Evolutionary conservation across 2,888 invertebrate genomes (phyloP), one percentile per base, ranked within the genome.

Genomic region (Argynnis bischoffii): DNA sequence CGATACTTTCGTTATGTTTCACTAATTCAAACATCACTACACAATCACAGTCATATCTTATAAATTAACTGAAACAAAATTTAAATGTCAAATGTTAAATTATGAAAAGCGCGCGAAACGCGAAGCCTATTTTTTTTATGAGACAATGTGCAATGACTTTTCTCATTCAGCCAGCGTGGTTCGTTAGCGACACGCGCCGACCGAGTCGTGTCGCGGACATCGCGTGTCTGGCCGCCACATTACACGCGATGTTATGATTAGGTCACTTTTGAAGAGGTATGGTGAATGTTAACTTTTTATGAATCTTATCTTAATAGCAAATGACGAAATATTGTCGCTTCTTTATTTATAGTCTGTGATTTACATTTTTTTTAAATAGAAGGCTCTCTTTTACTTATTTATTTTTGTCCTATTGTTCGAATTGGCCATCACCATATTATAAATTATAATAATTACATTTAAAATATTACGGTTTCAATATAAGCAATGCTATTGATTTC

Each of bases 11-110:
- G 64, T 90, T 89, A 75, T 78, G 88, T 82, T 90, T 90, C 69
- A 90, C 84, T 74, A 90, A 79, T 79, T 90, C 90, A 70, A 90
- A 87, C 90, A 91, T 89, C 78, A 67, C 46, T 68, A 55, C 64
- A 74, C 70, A 72, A 66, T 64, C 70, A 82, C 81, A 81, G 74
- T 77, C 76, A 73, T 69, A 73, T 69, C 61, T 72, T 71, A 72
- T 70, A 66, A 79, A 84, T 84, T 70, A 26, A 69, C 72, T 56
- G 59, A 53, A 72, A 73, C 64, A 41, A 64, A 67, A 64, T 56
- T 73, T 74, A 75, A 79, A 31, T 31, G 26, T n/a, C n/a, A 50
- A 3, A 31, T n/a, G 4, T 21, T 2, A 21, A 41, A 3, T 16
- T n/a, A 35, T 50, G 15, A 48, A 55, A 60, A 60, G 66, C 63